phyloP scores from a whole-genome alignment of 2,113 vertebrate genomes.

The Elephas maximus region DNA sequence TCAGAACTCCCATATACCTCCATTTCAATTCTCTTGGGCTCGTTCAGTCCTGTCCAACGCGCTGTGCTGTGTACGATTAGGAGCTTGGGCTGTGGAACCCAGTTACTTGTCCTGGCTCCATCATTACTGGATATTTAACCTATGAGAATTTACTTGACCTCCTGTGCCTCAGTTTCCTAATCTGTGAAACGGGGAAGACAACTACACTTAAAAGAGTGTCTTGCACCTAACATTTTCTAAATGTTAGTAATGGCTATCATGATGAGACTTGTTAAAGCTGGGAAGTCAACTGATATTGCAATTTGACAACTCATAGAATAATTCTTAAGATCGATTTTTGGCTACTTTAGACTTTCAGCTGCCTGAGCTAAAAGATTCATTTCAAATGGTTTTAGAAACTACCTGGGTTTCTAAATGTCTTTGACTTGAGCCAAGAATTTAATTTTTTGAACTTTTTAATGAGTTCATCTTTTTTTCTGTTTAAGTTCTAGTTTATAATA shows the following conservation, averaged over 20 bases:
- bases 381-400: slow-evolving; percentile 61
- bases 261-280: background rate
- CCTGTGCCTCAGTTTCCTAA: background rate
- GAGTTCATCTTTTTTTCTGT: background rate
- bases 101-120: background rate
- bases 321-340: background rate
- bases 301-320: background rate
- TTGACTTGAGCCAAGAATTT: slow-evolving; percentile 16
- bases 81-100: background rate
- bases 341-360: background rate
- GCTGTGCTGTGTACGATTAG: background rate
- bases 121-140: background rate
- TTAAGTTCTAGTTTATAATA: slow-evolving; percentile 39
- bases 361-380: background rate
- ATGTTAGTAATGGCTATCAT: background rate
- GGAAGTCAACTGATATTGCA: background rate
- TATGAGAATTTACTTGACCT: background rate
- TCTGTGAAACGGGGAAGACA: background rate
- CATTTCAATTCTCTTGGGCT: background rate
- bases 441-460: background rate
- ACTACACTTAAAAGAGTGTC: background rate
- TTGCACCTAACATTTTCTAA: slow-evolving; percentile 12
- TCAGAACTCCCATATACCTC: background rate
- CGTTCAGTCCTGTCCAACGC: background rate
- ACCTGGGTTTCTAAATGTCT: slow-evolving; percentile 44